Percentiles rank a stretch among this genome's conserved stretches.
These are phyloP conservation scores for Anagyrus pseudococci DNA, from an alignment of 2,888 invertebrate genomes.

Conservation along the genomic window DNA sequence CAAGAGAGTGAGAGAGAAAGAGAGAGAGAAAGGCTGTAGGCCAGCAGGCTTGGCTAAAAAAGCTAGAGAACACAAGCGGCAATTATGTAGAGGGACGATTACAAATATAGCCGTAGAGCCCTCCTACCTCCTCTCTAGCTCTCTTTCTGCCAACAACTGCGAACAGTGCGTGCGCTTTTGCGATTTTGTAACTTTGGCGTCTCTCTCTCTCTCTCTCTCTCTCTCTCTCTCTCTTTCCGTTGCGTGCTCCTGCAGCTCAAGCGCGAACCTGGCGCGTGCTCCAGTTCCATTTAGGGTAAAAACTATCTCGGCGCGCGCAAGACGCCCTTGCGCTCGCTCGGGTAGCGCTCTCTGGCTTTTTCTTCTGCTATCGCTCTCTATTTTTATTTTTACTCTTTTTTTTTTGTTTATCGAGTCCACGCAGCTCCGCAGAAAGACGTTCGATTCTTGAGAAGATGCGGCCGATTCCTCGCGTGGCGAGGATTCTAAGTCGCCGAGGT, in stretches of 20 bases:
- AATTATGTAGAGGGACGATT: conserved; percentile 49
- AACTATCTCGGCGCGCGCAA: conserved; percentile 48
- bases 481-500: conserved; percentile 7
- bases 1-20: too few species aligned
- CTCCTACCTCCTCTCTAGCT: conserved; percentile 1
- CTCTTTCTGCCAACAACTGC: background rate
- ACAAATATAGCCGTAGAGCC: conserved; percentile 51
- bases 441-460: conserved; percentile 29
- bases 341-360: background rate
- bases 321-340: conserved; percentile 22
- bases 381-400: conserved; percentile 13
- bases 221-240: background rate
- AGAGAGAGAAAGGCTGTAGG: background rate
- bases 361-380: background rate
- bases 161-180: conserved; percentile 7
- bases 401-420: background rate
- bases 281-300: conserved; percentile 57
- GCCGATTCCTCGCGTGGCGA: background rate
- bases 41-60: background rate
- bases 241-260: too few species aligned
- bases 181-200: conserved; percentile 50
- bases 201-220: background rate
- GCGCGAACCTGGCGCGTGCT: conserved; percentile 51
- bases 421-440: conserved; percentile 14
- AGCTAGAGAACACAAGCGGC: conserved; percentile 8